Percentiles rank a stretch among this genome's conserved stretches.
These are phyloP conservation scores for Scaptomyza caliginosa DNA, from an alignment of 2,888 invertebrate species.

Conservation along the genomic window DNA sequence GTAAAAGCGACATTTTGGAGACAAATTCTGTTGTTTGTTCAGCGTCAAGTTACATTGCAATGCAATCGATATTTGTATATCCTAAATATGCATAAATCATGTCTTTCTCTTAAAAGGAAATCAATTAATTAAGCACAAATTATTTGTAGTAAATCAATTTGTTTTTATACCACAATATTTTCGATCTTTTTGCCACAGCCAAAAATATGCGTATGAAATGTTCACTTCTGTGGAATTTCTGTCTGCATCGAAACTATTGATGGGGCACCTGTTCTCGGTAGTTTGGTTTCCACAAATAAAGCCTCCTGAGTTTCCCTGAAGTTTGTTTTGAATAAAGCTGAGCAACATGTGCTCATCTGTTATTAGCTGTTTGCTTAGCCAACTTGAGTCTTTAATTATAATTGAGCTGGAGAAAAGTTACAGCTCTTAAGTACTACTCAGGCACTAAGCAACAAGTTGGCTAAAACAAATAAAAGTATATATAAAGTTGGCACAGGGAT, in stretches of 20 bases:
- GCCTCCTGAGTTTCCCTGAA: background rate
- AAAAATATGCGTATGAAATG: background rate
- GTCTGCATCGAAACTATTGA: background rate
- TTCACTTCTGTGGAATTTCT: background rate
- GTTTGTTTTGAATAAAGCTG: background rate
- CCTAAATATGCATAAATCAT: background rate
- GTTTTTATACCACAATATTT: background rate
- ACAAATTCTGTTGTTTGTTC: background rate
- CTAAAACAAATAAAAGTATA: constrained; percentile 26
- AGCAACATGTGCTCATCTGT: background rate
- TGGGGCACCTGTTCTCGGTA: background rate
- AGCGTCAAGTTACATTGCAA: background rate
- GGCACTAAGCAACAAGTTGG: constrained; percentile 45
- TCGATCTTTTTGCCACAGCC: background rate
- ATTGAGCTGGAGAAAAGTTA: constrained; percentile 36
- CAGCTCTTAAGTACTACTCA: constrained; percentile 12
- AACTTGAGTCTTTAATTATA: constrained; percentile 44
- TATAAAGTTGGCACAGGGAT: background rate
- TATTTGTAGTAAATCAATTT: background rate
- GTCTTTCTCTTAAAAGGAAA: background rate
- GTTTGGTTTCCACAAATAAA: background rate
- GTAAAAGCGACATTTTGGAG: background rate
- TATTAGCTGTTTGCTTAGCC: background rate
- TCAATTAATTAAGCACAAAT: background rate
- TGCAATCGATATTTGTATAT: background rate